Evolutionary conservation across 1,140 invertebrate genomes (phyloP), one percentile per base, ranked within the genome.

Genomic region (Hyles vespertilio): DNA sequence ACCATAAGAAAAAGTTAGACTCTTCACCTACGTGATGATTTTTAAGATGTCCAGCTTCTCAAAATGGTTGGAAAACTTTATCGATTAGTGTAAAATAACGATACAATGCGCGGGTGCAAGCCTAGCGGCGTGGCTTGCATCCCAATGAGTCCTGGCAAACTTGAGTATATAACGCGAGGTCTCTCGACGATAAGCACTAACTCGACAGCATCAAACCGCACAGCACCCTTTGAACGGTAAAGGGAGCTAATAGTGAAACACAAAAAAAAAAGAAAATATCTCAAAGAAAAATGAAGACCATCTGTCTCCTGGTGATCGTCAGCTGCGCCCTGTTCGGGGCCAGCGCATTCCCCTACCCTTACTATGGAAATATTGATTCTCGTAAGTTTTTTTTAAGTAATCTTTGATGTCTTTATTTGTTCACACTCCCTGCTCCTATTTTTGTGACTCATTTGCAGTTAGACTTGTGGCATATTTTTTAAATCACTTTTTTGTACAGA

Each of bases 291-390:
- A 81, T 75, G 74, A 75, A 78, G 62, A 67, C 22, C 22, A 2
- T 22, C 22, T 22, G 22, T 22, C 22, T 63, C 7, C 56, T 78
- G 12, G 48, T 83, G 47, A 50, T 81, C 45, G 54, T 84, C 22
- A 69, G 62, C 57, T 79, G 74, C 69, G 80, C 67, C 50, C 57
- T 79, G 22, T 74, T 65, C 70, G 69, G 79, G 56, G 78, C 62
- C 4, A 58, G 54, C 32, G 83, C 70, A 12, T 87, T 72, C 52
- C 84, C 83, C 3, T 81, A 77, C 50, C 80, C 77, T 2, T 79
- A 78, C 57, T 83, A 83, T 64, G 84, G 80, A 64, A 81, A 84
- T 61, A 59, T 84, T 32, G 84, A 87, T 61, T 64, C 83, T 51
- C 63, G 84, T 87, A 61, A 86, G 84, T 87, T 22, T 22, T 22